Conservation (phyloP, 37 sponge, comb jelly and placozoan species). For the Diacarnus erythraeanus region DNA sequence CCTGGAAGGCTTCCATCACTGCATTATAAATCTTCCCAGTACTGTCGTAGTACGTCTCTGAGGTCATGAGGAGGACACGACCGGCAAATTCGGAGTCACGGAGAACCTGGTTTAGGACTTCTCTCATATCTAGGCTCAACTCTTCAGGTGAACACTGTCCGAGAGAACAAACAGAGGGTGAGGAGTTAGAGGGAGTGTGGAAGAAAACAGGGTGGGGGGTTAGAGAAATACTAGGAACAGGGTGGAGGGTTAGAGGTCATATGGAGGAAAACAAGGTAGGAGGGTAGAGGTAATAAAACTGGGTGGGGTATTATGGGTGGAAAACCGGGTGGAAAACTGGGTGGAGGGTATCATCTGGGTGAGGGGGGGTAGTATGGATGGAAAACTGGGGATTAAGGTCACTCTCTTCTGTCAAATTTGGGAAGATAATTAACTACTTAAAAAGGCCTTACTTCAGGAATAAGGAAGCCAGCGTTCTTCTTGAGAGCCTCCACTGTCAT, state of each 20-base stretch:
- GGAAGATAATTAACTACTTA: background rate
- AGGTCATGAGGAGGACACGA: conserved; percentile 21
- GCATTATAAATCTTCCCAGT: conserved; percentile 19
- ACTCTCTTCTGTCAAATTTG: too few species aligned
- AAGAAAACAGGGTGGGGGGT: background rate
- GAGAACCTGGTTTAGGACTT: conserved; percentile 23
- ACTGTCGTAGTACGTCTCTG: conserved; percentile 9
- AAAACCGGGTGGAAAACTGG: too few species aligned
- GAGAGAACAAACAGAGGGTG: background rate
- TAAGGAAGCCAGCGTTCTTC: conserved; percentile 44
- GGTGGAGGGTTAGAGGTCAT: background rate
- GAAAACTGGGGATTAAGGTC: too few species aligned
- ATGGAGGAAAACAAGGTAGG: too few species aligned
- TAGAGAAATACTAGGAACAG: background rate
- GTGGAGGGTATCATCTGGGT: too few species aligned
- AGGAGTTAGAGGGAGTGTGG: background rate
- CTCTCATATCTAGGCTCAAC: conserved; percentile 21
- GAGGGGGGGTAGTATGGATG: too few species aligned
- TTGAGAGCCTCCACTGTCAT: conserved; percentile 34
- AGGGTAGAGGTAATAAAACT: too few species aligned
- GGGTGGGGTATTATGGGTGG: too few species aligned
- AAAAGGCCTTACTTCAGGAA: conserved; percentile 49
- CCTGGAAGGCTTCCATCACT: conserved; percentile 29
- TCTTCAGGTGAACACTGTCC: conserved; percentile 46
- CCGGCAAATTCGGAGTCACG: conserved; percentile 54